Evolutionary conservation across 2,797 vertebrate species (phyloP), one percentile per base, ranked within the genome.

Genomic region (Spinibarbus caldwelli): DNA sequence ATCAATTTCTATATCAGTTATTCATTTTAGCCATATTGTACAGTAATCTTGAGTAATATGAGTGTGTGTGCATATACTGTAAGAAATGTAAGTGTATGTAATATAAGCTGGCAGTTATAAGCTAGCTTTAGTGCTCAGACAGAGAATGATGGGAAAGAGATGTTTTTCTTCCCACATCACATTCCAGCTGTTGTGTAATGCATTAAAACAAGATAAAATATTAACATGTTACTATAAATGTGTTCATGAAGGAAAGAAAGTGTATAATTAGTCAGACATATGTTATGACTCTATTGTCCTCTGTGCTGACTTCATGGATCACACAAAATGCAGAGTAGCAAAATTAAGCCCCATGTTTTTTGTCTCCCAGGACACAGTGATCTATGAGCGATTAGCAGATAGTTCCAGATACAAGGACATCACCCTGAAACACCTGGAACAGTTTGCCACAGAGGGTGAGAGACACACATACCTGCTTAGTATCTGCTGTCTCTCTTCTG

Each of bases 391-490:
- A 79, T 95, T 99, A 90, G 96, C 97, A 76, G 98, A 99, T 93
- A 97, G 93, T 89, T 99, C 98, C 79, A 97, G 96, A 92, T 99
- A 97, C 94, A 99, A 98, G 94, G 98, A 99, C 93, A 99, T 98
- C 90, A 99, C 98, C 8, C 92, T 99, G 89, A 99, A 99, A 94
- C 98, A 99, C 93, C 95, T 99, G 94, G 98, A 99, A 88, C 96
- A 98, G 92, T 99, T 99, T 95, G 98, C 98, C 81, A 99, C 98
- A 6, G 98, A 99, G 95, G 98, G 98, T 98, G 86, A 93, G 95
- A 93, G 21, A 57, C 41, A 45, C 8, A 64, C n/a, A 64, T 10
- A 52, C 36, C 41, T 12, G 41, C n/a, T 7, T 62, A 47, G 17
- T 70, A 47, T 57, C 15, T 78, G 34, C 15, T 10, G 21, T 79